phyloP scores from a whole-genome alignment of 2,888 invertebrate species.

The Noctua comes region DNA sequence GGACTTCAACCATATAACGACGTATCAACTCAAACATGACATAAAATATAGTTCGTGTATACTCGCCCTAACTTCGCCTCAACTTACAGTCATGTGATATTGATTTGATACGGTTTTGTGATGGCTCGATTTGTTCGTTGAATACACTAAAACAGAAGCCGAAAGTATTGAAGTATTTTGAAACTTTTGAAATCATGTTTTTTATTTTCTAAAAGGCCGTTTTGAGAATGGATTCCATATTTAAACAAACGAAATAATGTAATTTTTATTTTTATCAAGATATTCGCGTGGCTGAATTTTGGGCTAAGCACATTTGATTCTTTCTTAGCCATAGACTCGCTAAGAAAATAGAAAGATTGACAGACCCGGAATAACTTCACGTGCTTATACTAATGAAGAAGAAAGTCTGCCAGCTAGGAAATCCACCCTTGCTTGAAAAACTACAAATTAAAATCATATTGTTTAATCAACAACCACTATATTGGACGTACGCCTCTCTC shows the following conservation, averaged over 20 bases:
- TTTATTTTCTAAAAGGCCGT: not conserved
- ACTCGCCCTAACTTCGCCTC: slow-evolving; percentile 42
- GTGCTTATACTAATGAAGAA: not conserved
- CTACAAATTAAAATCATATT: not conserved
- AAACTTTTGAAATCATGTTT: not conserved
- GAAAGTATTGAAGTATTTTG: not conserved
- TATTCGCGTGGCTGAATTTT: too few relatives aligned
- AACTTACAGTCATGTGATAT: slow-evolving; percentile 35
- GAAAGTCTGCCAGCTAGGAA: not conserved
- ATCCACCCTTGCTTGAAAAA: not conserved
- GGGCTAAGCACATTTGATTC: too few relatives aligned
- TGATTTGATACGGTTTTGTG: slow-evolving; percentile 48
- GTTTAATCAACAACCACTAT: not conserved
- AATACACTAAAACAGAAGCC: slow-evolving; percentile 35
- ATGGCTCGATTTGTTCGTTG: slow-evolving; percentile 44
- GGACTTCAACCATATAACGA: too few relatives aligned
- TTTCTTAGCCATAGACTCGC: too few relatives aligned
- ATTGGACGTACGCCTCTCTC: not conserved
- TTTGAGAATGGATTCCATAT: not conserved
- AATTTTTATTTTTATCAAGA: too few relatives aligned
- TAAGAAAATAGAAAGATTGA: not conserved
- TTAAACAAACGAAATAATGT: not conserved
- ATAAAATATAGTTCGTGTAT: slow-evolving; percentile 9
- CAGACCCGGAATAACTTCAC: not conserved
- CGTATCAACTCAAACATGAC: not conserved